A percentile compares a stretch with the other conserved stretches of the same genome.
Evolutionary conservation across 2,113 vertebrate genomes (phyloP).

Genomic region (Perca schrenkii): DNA sequence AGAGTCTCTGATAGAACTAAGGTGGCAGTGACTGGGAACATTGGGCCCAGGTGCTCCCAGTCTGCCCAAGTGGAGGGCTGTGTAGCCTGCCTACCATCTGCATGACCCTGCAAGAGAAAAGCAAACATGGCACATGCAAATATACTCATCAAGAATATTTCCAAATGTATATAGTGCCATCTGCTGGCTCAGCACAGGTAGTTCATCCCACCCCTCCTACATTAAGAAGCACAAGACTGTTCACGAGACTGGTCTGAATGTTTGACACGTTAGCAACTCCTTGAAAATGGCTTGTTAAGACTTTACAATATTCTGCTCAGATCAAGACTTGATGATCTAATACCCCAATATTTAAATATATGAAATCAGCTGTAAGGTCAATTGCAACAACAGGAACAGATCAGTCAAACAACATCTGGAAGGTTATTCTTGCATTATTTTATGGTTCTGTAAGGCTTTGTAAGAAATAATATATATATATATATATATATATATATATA

Average conservation of each 20-base stretch:
- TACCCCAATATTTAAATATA: background rate
- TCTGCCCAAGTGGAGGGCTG: background rate
- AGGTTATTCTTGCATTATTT: background rate
- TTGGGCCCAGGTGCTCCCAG: background rate
- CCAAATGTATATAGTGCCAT: conserved; percentile 48
- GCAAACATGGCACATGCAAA: background rate
- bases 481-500: no score
- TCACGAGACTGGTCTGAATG: background rate
- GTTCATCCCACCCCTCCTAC: background rate
- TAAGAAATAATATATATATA: no score
- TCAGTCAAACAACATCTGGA: background rate
- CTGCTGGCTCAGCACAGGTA: conserved; percentile 58
- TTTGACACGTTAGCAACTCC: background rate
- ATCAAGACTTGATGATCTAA: background rate
- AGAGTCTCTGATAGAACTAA: background rate
- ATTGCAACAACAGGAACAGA: background rate
- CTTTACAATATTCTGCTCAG: background rate
- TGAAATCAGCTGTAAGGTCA: background rate
- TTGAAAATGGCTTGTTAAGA: background rate
- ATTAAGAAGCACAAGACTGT: background rate
- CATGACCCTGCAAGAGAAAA: background rate
- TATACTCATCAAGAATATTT: background rate
- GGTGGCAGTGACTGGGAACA: background rate
- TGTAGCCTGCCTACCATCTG: background rate
- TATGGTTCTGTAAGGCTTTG: background rate